Evolutionary conservation across 2,797 vertebrate genomes (phyloP), one percentile per base, ranked within the genome.

Genomic region (Allobates femoralis): DNA sequence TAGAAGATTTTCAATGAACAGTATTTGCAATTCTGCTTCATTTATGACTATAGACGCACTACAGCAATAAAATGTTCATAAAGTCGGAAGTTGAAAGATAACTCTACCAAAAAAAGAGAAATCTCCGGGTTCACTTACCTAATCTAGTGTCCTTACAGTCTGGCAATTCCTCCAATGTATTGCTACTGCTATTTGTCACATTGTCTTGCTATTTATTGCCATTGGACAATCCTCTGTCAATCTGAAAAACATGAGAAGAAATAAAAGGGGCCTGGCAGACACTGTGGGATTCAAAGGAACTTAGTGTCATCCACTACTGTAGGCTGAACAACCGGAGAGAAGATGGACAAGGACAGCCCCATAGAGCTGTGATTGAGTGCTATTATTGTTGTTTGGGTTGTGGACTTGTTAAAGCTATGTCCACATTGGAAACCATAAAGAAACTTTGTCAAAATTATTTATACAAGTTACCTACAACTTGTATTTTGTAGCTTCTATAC

Each of bases 191-290:
- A 23, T 46, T 26, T 73, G 16, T 71, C 21, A 23, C 34, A 71
- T 26, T 73, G 16, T 23, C 69, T n/a, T 73, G 37, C 23, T 15
- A 19, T 71, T 19, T 41, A 71, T 71, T 71, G 5, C 67, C 67
- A 71, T 41, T 71, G 34, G 67, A 71, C 67, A 71, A 41, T 34
- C 67, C 67, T 11, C 11, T 73, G 69, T 21, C 69, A 50, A 46
- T 50, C 10, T 46, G 14, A 46, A 50, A 26, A 50, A 71, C 5
- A 69, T 21, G 16, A 69, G 28, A 21, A 69, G 67, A 10, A 71
- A 19, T 41, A 21, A 41, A 23, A 71, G 19, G 34, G 23, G 21
- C 50, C 37, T n/a, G 69, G 23, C 37, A 73, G 69, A 73, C 41
- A 50, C 11, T 3, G 41, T 71, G 37, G 12, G 41, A 23, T 28